Percentiles rank a stretch among this genome's conserved stretches.
Evolutionary conservation across 2,797 vertebrate species (phyloP).

Genomic region (Clarias pachynema): DNA sequence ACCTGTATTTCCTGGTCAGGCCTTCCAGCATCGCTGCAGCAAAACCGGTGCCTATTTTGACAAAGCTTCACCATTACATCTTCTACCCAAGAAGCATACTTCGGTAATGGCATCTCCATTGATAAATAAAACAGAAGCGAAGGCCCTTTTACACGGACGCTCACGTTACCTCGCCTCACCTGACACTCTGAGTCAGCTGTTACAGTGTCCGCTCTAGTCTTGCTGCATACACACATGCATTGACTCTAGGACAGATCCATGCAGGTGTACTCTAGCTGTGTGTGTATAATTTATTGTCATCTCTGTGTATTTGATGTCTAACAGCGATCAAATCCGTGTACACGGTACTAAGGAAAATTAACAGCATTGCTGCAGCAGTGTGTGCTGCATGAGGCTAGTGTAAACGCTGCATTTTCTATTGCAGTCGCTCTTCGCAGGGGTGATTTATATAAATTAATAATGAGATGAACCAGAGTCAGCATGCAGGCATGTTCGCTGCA

Average conservation of each 20-base stretch:
- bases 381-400: neutral
- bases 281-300: neutral
- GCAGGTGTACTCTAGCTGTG: slow-evolving; percentile 7
- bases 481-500: slow-evolving; percentile 14
- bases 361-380: slow-evolving; percentile 18
- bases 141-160: slow-evolving; percentile 74
- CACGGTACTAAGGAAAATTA: neutral
- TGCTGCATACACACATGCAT: slow-evolving; percentile 18
- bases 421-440: slow-evolving; percentile 1
- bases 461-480: slow-evolving; percentile 27
- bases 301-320: neutral
- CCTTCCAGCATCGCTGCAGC: slow-evolving; percentile 12
- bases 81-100: slow-evolving; percentile 54
- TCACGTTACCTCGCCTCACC: slow-evolving; percentile 73
- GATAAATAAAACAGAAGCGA: slow-evolving; percentile 79
- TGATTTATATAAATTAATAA: slow-evolving; percentile 39
- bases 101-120: slow-evolving; percentile 74
- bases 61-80: slow-evolving; percentile 62
- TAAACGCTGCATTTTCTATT: slow-evolving; percentile 5
- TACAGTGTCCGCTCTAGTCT: slow-evolving; percentile 47
- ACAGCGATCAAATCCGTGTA: neutral
- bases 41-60: slow-evolving; percentile 64
- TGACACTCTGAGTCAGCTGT: slow-evolving; percentile 61
- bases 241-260: slow-evolving; percentile 20
- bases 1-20: neutral